Evolutionary conservation across 2,113 vertebrate species (phyloP), one percentile per base, ranked within the genome.

Genomic region (Cheilinus undulatus): DNA sequence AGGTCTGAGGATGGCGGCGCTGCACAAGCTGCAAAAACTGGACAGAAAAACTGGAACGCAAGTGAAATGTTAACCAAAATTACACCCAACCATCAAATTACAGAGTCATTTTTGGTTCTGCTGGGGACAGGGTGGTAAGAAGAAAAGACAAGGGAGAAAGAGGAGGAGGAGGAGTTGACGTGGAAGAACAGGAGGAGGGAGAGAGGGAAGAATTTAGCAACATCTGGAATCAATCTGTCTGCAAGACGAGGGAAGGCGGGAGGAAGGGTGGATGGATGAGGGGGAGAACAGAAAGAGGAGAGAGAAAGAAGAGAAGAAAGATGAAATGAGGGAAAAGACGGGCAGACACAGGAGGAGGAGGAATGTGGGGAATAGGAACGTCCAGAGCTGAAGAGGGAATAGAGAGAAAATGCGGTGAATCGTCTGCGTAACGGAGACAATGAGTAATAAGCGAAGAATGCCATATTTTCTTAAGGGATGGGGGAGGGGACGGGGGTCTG

Each of bases 161-260:
- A 60, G 48, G 34, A 45, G 19, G 20, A 60, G 74, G 69, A 76
- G 80, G 76, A 72, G 80, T 78, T 82, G 60, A 59, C 3, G 26
- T 8, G 46, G 46, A 59, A 65, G 72, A 72, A 61, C 20, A 66
- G 73, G 51, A 56, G 86, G 79, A 36, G 71, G 78, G 49, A 62
- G 63, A 17, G 58, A 60, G 75, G 70, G 69, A 67, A 72, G 73
- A 84, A 72, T 88, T 86, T 58, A 80, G 75, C 69, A 92, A 92
- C 92, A 93, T 93, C 92, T 93, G 92, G 92, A 92, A 89, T 91
- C 92, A 93, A 92, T 93, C 92, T 86, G 89, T 89, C 83, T 71
- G 80, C 70, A 69, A 67, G 59, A 69, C 1, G 48, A n/a, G 23
- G 30, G 54, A 38, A 48, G 56, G 46, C 68, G 60, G 38, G 40